Base-by-base conservation (phyloP, 1,140 invertebrate species). In the Hypothenemus hampei region DNA sequence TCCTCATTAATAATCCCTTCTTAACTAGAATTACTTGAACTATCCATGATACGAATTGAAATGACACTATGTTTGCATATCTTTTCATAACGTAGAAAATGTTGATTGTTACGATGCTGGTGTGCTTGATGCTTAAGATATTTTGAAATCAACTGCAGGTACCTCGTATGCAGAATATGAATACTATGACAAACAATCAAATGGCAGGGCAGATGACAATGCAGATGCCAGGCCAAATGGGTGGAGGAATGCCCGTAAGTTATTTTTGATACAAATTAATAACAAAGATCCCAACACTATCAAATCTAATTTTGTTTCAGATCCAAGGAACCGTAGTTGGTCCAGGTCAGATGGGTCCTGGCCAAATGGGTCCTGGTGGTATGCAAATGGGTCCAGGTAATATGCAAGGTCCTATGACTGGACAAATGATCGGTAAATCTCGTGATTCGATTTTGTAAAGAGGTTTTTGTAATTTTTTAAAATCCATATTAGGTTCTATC, bases 361-460 rank as follows among this genome's bases (percentile, higher is more conserved):
- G 45, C 8, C 55, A 50, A 33, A 57, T 57, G 55, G 55, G 29
- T 15, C 37, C 56, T 13, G 57, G 57, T 4, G 56, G 59, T 37
- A 59, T 65, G 37, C 71, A 74, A 60, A 73, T 77, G 60, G 69
- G 67, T 22, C 71, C 70, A 6, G 66, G 70, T 10, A 72, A 75
- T 54, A 76, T 78, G 66, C 70, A 70, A 52, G 67, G 69, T 20
- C 71, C 64, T 41, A 74, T 79, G 63, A 68, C 69, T 13, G 64
- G 62, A 51, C 62, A 60, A 60, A 62, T 68, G 44, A 61, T 59
- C 36, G 64, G 64, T 61, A 62, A 67, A 47, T 60, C 47, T 44
- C 16, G 4, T 13, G 18, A 3, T 23, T 15, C 2, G 11, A 8
- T 18, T 43, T 11, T 37, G n/a, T n/a, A 47, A 36, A 20, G 6